Base-by-base conservation (phyloP, 1,140 invertebrate species). In the Drosophila teissieri region DNA sequence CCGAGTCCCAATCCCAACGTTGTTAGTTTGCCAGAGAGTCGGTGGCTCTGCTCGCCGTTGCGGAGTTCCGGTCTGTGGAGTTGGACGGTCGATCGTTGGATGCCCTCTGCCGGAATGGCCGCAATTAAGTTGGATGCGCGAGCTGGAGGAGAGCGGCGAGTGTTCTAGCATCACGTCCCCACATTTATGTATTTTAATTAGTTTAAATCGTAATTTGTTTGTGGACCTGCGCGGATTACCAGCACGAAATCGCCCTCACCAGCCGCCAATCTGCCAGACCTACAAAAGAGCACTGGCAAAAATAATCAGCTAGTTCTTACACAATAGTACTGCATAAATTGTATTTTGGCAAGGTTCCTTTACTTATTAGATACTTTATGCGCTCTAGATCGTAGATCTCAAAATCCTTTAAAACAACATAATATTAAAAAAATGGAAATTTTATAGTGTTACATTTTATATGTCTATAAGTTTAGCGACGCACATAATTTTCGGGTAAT, bases 101-200 rank as follows among this genome's bases (percentile, higher is more conserved):
- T 44, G 60, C 40, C 57, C 37, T 51, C 17, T 64, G 58, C 37
- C 45, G 53, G 56, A 69, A 67, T 64, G 40, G 45, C 60, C 52
- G 72, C 80, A 85, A 85, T 85, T 86, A 86, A 68, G 44, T 49
- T 63, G 54, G 49, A 63, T 77, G 68, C 67, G 52, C 40, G 36
- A 34, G 37, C 37, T 55, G 60, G 69, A n/a, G 10, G n/a, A 15
- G 31, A 10, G 60, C 42, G n/a, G 45, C 24, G 17, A 34, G 31
- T 46, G 36, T 17, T 69, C 64, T 64, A 70, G 67, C 67, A 70
- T 70, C 67, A 69, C 56, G 27, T 44, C 48, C 39, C 53, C 63
- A 64, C 46, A 70, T 65, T 65, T 68, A 72, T 72, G 68, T 73
- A 82, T 83, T 85, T 88, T 89, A 88, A 89, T 88, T 83, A 83